Evolutionary conservation across 1,140 invertebrate species (phyloP).

Genomic region (Platyscapa corneri): DNA sequence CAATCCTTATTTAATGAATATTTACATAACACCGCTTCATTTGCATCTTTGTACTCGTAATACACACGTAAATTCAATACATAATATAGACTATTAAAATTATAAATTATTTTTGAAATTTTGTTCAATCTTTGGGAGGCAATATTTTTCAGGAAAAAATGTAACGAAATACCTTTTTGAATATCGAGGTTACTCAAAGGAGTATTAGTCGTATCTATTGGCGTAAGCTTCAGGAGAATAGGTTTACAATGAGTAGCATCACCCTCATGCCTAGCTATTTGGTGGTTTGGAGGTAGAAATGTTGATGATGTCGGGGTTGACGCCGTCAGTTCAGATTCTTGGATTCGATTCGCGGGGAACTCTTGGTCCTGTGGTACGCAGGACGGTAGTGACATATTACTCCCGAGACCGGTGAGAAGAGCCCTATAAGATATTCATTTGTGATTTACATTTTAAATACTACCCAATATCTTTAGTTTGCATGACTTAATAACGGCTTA

Average conservation of each 20-base stretch:
- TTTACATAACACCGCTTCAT: too few species aligned
- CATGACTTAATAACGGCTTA: too few species aligned
- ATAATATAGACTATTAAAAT: background rate
- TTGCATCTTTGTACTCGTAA: background rate
- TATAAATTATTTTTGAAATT: too few species aligned
- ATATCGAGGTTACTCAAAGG: constrained; percentile 61
- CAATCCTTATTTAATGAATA: too few species aligned
- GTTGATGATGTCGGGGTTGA: background rate
- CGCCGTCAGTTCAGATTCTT: background rate
- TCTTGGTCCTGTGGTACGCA: constrained; percentile 67
- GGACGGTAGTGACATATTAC: constrained; percentile 68
- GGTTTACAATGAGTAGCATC: constrained; percentile 44
- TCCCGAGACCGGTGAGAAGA: constrained; percentile 67
- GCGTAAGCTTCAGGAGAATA: constrained; percentile 65
- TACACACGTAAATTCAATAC: background rate
- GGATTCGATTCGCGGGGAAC: background rate
- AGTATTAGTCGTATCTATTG: constrained; percentile 60
- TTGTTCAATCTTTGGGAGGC: too few species aligned
- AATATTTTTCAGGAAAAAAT: background rate
- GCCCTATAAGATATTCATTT: constrained; percentile 44
- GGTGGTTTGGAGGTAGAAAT: background rate
- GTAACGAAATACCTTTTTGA: constrained; percentile 58
- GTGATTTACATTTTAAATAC: background rate
- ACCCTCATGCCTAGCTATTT: background rate
- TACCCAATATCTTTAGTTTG: too few species aligned